These are phyloP conservation scores for Brachionus manjavacas DNA, from an alignment of 1,140 invertebrate genomes.

Conservation along the genomic window DNA sequence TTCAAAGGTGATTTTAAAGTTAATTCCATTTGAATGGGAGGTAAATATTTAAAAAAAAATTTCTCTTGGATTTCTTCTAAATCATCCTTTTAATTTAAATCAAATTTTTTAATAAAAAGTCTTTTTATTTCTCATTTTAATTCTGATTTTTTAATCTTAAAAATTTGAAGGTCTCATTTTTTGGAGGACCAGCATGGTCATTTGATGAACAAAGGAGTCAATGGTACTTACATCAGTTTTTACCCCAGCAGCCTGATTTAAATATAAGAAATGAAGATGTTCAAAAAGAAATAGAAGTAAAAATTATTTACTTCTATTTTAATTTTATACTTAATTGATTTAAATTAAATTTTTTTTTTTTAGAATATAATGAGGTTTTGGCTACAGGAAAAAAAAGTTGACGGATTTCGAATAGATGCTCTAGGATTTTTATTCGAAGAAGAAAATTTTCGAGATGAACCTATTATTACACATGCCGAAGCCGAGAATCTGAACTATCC, in stretches of 20 bases:
- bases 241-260: constrained; percentile 68
- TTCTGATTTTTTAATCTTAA: too few relatives aligned
- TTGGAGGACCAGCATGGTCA: constrained; percentile 67
- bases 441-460: constrained; percentile 46
- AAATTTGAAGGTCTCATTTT: too few relatives aligned
- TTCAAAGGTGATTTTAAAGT: too few relatives aligned
- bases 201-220: constrained; percentile 63
- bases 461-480: neutral
- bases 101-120: too few relatives aligned
- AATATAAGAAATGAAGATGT: constrained; percentile 67
- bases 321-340: neutral
- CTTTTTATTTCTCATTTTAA: too few relatives aligned
- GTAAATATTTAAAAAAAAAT: too few relatives aligned
- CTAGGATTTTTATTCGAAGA: constrained; percentile 51
- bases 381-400: constrained; percentile 50
- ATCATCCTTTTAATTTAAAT: too few relatives aligned
- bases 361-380: constrained; percentile 50
- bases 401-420: constrained; percentile 52
- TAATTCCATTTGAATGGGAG: too few relatives aligned
- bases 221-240: constrained; percentile 72
- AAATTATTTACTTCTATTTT: too few relatives aligned
- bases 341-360: constrained; percentile 8
- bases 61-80: too few relatives aligned
- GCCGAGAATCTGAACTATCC: neutral
- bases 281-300: constrained; percentile 62